Evolutionary conservation across 2,888 invertebrate genomes (phyloP).

Genomic region (Meiosimyza platycephala): DNA sequence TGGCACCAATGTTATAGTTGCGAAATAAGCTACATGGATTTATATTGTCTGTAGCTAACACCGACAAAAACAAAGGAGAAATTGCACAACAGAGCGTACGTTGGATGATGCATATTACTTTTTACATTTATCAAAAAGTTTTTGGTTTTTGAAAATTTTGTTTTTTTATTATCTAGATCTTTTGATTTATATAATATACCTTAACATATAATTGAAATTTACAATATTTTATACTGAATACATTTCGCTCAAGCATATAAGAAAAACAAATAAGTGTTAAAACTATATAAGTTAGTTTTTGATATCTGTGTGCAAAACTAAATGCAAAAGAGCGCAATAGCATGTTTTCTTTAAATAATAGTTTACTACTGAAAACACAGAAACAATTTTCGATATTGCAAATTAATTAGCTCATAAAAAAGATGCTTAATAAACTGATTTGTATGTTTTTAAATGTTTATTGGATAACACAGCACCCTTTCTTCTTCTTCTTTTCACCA

Average conservation of each 20-base stretch:
- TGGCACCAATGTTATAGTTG: no score
- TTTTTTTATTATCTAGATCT: slow-evolving; percentile 41
- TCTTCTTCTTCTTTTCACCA: slow-evolving; percentile 89
- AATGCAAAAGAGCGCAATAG: slow-evolving; percentile 37
- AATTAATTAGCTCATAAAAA: slow-evolving; percentile 45
- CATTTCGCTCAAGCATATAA: slow-evolving; percentile 41
- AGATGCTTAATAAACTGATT: slow-evolving; percentile 13
- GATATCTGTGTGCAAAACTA: slow-evolving; percentile 50
- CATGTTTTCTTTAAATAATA: slow-evolving; percentile 25
- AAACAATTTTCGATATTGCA: slow-evolving; percentile 30
- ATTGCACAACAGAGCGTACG: no score
- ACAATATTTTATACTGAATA: slow-evolving; percentile 62
- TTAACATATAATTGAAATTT: slow-evolving; percentile 59
- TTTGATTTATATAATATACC: slow-evolving; percentile 48
- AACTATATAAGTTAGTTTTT: slow-evolving; percentile 38
- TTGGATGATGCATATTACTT: no score
- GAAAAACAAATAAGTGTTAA: slow-evolving; percentile 36
- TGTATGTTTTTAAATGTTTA: slow-evolving; percentile 66
- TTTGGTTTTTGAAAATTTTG: slow-evolving; percentile 34
- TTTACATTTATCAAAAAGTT: no score
- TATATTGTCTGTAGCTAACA: no score
- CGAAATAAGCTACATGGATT: no score
- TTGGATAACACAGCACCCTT: slow-evolving; percentile 94
- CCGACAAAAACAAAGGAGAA: no score
- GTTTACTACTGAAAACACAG: slow-evolving; percentile 27